Percentiles rank a stretch among this genome's conserved stretches.
phyloP scores from a whole-genome alignment of 2,888 invertebrate genomes.

The Mermis nigrescens region DNA sequence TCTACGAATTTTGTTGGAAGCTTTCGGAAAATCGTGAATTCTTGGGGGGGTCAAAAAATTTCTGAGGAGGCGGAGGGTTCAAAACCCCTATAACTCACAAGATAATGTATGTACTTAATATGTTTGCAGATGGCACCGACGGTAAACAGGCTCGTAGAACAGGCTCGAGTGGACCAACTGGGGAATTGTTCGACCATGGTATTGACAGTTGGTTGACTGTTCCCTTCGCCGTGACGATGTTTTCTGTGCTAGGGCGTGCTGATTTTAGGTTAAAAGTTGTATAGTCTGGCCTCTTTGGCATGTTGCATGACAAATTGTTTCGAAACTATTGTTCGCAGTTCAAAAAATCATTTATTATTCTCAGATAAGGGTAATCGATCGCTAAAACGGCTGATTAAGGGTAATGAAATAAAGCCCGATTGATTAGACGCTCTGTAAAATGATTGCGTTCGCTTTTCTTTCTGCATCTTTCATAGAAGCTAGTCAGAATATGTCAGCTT shows the following conservation, averaged over 20 bases:
- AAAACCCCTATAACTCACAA: too few relatives aligned
- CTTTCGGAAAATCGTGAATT: too few relatives aligned
- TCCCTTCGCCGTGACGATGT: slow-evolving; percentile 76
- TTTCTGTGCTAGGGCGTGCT: slow-evolving; percentile 71
- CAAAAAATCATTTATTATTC: too few relatives aligned
- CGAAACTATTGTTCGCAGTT: not conserved
- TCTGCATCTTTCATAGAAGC: too few relatives aligned
- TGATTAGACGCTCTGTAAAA: too few relatives aligned
- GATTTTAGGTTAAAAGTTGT: slow-evolving; percentile 32
- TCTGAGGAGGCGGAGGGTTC: not conserved
- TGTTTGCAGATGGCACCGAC: slow-evolving; percentile 70
- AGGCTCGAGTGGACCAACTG: slow-evolving; percentile 74
- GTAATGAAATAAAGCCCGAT: too few relatives aligned
- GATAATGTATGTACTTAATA: slow-evolving; percentile 1
- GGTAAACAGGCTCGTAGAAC: slow-evolving; percentile 94
- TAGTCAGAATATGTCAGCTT: too few relatives aligned
- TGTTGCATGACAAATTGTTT: not conserved
- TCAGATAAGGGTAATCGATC: too few relatives aligned
- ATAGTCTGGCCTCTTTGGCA: not conserved
- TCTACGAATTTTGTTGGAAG: not conserved
- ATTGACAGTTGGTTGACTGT: slow-evolving; percentile 89
- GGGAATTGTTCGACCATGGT: slow-evolving; percentile 90
- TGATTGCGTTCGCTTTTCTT: too few relatives aligned
- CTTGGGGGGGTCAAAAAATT: too few relatives aligned
- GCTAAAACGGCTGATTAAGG: too few relatives aligned